Base-by-base conservation (phyloP, 2,113 vertebrate genomes). In the Chascanopsetta lugubris region DNA sequence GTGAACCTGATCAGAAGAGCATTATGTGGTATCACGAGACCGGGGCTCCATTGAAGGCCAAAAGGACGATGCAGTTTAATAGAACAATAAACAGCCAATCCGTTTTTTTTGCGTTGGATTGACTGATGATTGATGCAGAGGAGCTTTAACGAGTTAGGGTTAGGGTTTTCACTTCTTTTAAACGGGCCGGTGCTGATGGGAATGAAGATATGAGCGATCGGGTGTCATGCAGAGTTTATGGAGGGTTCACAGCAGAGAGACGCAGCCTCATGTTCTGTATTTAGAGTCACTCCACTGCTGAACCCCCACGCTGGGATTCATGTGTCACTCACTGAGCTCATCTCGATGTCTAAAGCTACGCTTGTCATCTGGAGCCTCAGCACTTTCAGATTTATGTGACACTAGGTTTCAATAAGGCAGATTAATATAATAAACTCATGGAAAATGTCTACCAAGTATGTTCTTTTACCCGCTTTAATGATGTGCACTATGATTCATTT, bases 291-390 rank as follows among this genome's bases (percentile, higher is more conserved):
- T n/a, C n/a, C n/a, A n/a, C n/a, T n/a, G n/a, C 10, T 1, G 5
- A 40, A 21, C 22, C 30, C 30, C 10, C 4, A 61, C 13, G 49
- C 49, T 77, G 72, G 34, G 67, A 57, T 64, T 82, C 66, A 68
- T 7, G 67, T 84, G n/a, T 72, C 84, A 70, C 47, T 72, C 84
- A 70, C 47, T 75, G 25, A 76, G 70, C 65, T 48, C 62, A 66
- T 59, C 55, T n/a, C 30, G 57, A 24, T 59, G 59, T 18, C 8
- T n/a, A 11, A 45, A 22, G 1, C 17, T 25, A 8, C 56, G 13
- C 6, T 61, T 27, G 8, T 50, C 9, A 68, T 71, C 25, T n/a
- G n/a, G n/a, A 36, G 25, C 10, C 58, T 29, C 47, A 20, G n/a
- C 10, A 11, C 4, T 18, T 15, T 45, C 38, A 6, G 18, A 26